phyloP scores from a whole-genome alignment of 2,113 vertebrate genomes.

The Apeltes quadracus region DNA sequence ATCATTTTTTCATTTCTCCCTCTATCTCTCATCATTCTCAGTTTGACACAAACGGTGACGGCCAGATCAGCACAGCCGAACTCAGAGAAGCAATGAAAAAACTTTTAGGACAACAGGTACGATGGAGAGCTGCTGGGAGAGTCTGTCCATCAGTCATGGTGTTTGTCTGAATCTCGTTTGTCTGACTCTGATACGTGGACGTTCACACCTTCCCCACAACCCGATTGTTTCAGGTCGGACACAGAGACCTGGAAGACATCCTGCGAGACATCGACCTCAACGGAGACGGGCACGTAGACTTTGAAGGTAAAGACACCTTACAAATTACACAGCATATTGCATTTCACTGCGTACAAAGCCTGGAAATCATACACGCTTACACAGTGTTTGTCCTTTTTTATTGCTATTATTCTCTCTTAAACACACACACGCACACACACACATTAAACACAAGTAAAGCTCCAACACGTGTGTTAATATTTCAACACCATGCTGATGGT shows the following conservation, averaged over 20 bases:
- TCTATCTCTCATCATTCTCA: conserved; percentile 58
- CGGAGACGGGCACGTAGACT: conserved; percentile 95
- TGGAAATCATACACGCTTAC: background rate
- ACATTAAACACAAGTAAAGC: conserved; percentile 30
- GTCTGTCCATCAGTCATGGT: conserved; percentile 33
- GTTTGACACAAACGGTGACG: conserved; percentile 98
- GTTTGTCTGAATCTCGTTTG: conserved; percentile 20
- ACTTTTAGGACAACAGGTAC: conserved; percentile 93
- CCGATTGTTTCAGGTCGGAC: conserved; percentile 84
- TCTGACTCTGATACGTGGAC: conserved; percentile 6
- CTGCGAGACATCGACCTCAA: conserved; percentile 96
- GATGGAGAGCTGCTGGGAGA: conserved; percentile 13
- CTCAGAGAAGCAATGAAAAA: conserved; percentile 97
- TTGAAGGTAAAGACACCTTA: conserved; percentile 84
- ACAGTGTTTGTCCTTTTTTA: background rate
- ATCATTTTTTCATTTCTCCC: background rate
- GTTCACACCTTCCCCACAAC: conserved; percentile 21
- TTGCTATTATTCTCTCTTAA: background rate
- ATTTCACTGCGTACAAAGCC: background rate
- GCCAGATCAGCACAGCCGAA: conserved; percentile 94
- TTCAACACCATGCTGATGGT: conserved; percentile 30
- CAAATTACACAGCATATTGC: background rate
- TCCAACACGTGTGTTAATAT: conserved; percentile 35
- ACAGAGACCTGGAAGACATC: conserved; percentile 96
- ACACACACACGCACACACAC: background rate